phyloP scores from a whole-genome alignment of 1,140 invertebrate species.

The Nasonia longicornis region DNA sequence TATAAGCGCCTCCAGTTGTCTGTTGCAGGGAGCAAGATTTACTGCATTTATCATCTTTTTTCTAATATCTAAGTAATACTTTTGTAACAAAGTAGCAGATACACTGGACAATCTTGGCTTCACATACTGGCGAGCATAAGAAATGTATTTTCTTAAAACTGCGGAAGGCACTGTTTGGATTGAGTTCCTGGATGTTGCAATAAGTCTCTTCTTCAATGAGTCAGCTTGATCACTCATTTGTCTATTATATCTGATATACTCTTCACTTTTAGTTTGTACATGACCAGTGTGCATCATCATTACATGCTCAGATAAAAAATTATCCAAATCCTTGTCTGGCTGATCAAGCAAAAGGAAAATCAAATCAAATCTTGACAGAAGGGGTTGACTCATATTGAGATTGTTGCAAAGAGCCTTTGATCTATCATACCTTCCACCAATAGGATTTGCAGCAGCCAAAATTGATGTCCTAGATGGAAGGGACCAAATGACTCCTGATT shows the following conservation, averaged over 20 bases:
- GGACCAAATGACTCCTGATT: constrained; percentile 85
- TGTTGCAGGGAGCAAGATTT: constrained; percentile 79
- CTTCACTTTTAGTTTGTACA: constrained; percentile 33
- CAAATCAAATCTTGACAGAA: constrained; percentile 93
- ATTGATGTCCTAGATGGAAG: constrained; percentile 86
- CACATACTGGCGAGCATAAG: constrained; percentile 91
- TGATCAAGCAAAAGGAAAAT: constrained; percentile 92
- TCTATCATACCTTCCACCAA: constrained; percentile 88
- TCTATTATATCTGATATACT: constrained; percentile 13
- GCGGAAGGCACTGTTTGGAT: constrained; percentile 73
- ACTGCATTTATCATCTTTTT: constrained; percentile 72
- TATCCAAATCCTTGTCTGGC: constrained; percentile 72
- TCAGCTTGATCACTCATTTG: neutral
- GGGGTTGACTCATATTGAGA: constrained; percentile 84
- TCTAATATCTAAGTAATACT: constrained; percentile 87
- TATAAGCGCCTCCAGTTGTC: constrained; percentile 90
- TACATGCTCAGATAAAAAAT: constrained; percentile 84
- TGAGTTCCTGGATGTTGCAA: constrained; percentile 19
- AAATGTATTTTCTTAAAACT: constrained; percentile 89
- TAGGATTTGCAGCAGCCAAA: constrained; percentile 92
- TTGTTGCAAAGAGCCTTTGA: constrained; percentile 92
- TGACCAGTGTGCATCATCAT: constrained; percentile 78
- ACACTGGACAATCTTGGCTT: constrained; percentile 80
- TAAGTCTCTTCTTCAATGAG: constrained; percentile 35
- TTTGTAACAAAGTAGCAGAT: constrained; percentile 78